phyloP scores from a whole-genome alignment of 2,797 vertebrate genomes.

The Sebastes baramenuke region DNA sequence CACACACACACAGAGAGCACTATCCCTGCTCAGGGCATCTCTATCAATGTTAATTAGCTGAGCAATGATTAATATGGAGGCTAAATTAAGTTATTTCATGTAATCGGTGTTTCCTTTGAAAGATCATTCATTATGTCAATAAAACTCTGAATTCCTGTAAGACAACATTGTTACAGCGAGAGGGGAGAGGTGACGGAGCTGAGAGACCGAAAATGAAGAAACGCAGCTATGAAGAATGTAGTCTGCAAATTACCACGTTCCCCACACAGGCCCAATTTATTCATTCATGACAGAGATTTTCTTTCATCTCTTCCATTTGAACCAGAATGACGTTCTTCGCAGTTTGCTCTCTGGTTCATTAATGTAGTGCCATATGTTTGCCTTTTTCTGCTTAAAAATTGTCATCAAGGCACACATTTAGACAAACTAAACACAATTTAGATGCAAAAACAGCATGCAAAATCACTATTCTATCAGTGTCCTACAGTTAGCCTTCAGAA shows the following conservation, averaged over 20 bases:
- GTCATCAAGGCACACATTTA: background rate
- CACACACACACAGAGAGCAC: constrained; percentile 30
- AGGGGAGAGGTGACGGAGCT: constrained; percentile 41
- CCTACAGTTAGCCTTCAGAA: background rate
- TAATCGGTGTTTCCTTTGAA: constrained; percentile 89
- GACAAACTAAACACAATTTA: background rate
- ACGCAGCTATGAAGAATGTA: constrained; percentile 12
- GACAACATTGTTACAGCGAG: constrained; percentile 79
- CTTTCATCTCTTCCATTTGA: constrained; percentile 46
- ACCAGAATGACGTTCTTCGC: constrained; percentile 16
- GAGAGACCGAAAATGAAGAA: constrained; percentile 33
- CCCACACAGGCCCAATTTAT: constrained; percentile 29
- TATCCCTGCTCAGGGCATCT: constrained; percentile 78
- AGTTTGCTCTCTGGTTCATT: constrained; percentile 11
- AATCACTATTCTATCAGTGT: background rate
- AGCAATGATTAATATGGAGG: constrained; percentile 90
- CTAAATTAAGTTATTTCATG: constrained; percentile 90
- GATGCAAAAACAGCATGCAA: background rate
- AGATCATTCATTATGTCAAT: constrained; percentile 91
- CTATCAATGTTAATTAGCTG: constrained; percentile 90
- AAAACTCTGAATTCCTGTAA: constrained; percentile 89
- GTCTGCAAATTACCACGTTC: constrained; percentile 31
- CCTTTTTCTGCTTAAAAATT: background rate
- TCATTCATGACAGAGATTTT: constrained; percentile 42
- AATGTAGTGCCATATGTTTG: background rate